phyloP scores from a whole-genome alignment of 2,888 invertebrate species.

The Drosophila suboccidentalis region DNA sequence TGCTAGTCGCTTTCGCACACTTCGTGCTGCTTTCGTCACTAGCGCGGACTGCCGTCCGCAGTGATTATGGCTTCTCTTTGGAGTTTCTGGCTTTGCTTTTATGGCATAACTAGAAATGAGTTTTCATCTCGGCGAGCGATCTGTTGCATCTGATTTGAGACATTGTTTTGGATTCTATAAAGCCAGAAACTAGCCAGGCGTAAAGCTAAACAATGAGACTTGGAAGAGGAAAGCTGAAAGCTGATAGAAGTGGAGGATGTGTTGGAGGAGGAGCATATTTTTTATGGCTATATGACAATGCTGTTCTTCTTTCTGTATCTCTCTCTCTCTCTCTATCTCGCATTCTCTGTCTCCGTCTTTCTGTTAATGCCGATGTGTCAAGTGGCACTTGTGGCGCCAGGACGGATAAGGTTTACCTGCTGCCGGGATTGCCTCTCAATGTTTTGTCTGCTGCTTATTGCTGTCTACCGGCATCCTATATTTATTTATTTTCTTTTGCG shows the following conservation, averaged over 20 bases:
- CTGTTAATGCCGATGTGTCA: constrained; percentile 42
- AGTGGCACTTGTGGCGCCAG: constrained; percentile 61
- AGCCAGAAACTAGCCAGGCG: constrained; percentile 27
- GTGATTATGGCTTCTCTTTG: constrained; percentile 17
- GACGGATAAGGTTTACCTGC: constrained; percentile 25
- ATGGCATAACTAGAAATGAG: constrained; percentile 15
- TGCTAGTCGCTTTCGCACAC: too few species aligned
- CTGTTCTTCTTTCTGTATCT: not conserved
- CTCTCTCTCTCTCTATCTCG: not conserved
- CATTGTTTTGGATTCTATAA: constrained; percentile 37
- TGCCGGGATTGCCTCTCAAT: constrained; percentile 29
- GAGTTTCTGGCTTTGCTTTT: constrained; percentile 2
- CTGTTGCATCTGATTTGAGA: constrained; percentile 48
- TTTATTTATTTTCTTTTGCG: constrained; percentile 71
- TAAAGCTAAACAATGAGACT: constrained; percentile 21
- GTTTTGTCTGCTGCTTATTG: constrained; percentile 43
- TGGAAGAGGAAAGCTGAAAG: not conserved
- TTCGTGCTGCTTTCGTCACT: too few species aligned
- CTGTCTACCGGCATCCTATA: constrained; percentile 57
- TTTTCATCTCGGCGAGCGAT: constrained; percentile 33
- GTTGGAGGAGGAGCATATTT: not conserved
- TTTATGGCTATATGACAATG: not conserved
- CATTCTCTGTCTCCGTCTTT: not conserved
- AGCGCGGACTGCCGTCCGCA: too few species aligned
- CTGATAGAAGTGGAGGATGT: not conserved